A percentile compares a stretch with the other conserved stretches of the same genome.
Conservation (phyloP, 2,113 vertebrate genomes). For the Oncorhynchus kisutch region DNA sequence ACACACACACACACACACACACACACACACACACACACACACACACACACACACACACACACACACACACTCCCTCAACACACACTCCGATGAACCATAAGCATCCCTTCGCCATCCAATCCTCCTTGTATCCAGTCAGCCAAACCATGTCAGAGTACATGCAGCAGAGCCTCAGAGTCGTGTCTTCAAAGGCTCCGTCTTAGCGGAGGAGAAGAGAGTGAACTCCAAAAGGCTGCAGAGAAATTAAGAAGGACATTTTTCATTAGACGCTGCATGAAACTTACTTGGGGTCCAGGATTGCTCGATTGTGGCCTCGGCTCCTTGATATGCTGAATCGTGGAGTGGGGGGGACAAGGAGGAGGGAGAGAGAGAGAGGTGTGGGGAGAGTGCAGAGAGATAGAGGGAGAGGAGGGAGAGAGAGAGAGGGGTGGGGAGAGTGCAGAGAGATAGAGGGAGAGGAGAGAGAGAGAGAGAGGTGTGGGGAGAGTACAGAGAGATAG, state of each 20-base stretch:
- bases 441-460: too few species aligned
- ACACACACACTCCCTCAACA: slow-evolving; percentile 5
- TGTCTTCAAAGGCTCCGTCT: slow-evolving; percentile 49
- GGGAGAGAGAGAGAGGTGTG: slow-evolving; percentile 31
- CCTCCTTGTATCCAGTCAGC: slow-evolving; percentile 15
- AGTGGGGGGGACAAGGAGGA: slow-evolving; percentile 23
- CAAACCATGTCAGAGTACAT: not conserved
- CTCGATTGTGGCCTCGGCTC: slow-evolving; percentile 60
- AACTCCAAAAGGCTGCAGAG: slow-evolving; percentile 61
- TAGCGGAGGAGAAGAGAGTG: not conserved
- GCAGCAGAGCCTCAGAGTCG: slow-evolving; percentile 19
- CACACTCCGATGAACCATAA: slow-evolving; percentile 28
- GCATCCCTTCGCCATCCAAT: slow-evolving; percentile 6
- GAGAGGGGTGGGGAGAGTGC: too few species aligned
- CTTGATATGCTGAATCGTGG: slow-evolving; percentile 65
- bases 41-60: too few species aligned
- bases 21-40: too few species aligned
- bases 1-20: too few species aligned
- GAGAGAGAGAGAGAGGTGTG: slow-evolving; percentile 9
- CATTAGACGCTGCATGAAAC: slow-evolving; percentile 57
- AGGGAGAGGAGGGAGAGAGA: too few species aligned
- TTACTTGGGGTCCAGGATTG: slow-evolving; percentile 62
- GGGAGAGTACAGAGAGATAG: slow-evolving; percentile 14
- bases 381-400: slow-evolving; percentile 14
- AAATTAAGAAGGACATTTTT: slow-evolving; percentile 59